Base-by-base conservation (phyloP, 2,113 vertebrate genomes). In the Eclectus roratus region DNA sequence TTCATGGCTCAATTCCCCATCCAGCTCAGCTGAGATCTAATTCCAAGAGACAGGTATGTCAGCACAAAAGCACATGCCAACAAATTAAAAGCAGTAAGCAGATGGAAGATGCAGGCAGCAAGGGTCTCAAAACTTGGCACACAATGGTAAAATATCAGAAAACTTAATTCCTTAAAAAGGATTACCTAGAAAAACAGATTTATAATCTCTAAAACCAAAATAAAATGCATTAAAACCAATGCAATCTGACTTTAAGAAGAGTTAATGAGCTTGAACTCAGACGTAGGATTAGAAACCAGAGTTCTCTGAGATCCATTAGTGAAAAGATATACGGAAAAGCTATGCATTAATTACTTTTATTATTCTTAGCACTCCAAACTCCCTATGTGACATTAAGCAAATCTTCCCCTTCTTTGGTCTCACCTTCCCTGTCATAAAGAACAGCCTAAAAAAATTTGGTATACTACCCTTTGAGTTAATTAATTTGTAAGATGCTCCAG, bases 1-100 rank as follows among this genome's bases (percentile, higher is more conserved):
- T 80, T 73, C 76, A 64, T 37, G 64, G 53, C 87, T 91, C 79
- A 85, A 73, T 85, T 91, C 71, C 61, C 49, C 37, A 73, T 17
- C 25, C 85, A 94, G 49, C 65, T 83, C 76, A 64, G 50, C n/a
- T 78, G 85, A 89, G 60, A 77, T 88, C 55, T 85, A 88, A 91
- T 88, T 95, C 55, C 47, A 91, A 64, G 78, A 58, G 76, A 83
- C 89, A 88, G 89, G 76, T 91, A 95, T 70, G 91, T 91, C 79
- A 85, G 71, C 64, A 89, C 66, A 82, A 77, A 88, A 91, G 41
- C 18, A 77, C 33, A 37, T 13, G 58, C 20, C 66, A 88, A 70
- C 63, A 89, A 90, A 85, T 71, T 83, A 73, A 83, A 94, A 83
- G 69, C 35, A 55, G 43, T 33, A 79, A 53, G 61, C 56, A 84